Percentiles rank a stretch among this genome's conserved stretches.
Conservation (phyloP, 2,113 vertebrate species). For the Pseudorectes ferrugineus region DNA sequence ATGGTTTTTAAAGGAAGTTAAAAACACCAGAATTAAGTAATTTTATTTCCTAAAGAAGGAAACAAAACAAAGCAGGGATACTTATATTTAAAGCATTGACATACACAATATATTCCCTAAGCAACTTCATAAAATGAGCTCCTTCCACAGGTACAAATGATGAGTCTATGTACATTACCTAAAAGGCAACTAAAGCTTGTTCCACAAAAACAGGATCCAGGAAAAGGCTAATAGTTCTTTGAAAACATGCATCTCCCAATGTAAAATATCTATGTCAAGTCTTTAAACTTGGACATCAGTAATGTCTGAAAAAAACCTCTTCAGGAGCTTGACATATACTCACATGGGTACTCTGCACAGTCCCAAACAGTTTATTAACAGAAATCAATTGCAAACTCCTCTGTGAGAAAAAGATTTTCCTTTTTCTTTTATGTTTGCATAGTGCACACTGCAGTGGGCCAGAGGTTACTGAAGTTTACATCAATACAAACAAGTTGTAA, state of each 20-base stretch:
- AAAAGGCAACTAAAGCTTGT: background rate
- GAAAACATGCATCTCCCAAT: background rate
- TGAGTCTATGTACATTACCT: background rate
- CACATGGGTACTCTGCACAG: background rate
- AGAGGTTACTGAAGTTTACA: background rate
- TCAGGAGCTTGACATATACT: background rate
- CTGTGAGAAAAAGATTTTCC: background rate
- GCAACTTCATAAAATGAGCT: background rate
- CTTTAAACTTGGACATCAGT: background rate
- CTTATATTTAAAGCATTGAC: background rate
- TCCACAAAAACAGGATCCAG: background rate
- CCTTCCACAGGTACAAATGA: background rate
- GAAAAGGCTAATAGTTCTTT: background rate
- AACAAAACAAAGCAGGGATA: background rate
- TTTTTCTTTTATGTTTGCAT: background rate
- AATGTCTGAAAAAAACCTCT: background rate
- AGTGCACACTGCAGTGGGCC: background rate
- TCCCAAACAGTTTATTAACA: background rate
- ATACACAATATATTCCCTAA: background rate
- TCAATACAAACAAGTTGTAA: background rate
- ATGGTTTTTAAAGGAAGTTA: background rate
- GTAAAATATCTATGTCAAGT: background rate
- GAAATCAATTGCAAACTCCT: background rate
- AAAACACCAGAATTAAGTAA: background rate
- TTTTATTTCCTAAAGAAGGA: background rate